Evolutionary conservation across 2,113 vertebrate species (phyloP).

Genomic region (Tapirus terrestris): DNA sequence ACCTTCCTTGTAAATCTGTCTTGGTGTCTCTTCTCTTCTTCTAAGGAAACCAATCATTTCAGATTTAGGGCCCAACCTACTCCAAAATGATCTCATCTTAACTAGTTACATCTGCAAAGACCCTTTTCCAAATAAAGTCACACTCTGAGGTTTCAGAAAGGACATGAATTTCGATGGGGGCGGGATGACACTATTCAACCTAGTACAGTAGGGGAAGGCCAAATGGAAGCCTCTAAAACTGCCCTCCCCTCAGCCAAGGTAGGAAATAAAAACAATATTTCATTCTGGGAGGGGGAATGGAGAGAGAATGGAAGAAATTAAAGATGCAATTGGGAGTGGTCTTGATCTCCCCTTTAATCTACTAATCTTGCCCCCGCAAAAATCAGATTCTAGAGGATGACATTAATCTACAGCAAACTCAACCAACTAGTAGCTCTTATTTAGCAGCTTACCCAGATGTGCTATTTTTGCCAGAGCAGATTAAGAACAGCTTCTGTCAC

Average conservation of each 20-base stretch:
- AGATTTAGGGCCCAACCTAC: neutral
- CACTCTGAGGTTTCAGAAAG: neutral
- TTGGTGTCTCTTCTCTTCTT: neutral
- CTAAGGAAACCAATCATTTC: neutral
- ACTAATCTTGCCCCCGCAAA: neutral
- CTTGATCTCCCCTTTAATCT: neutral
- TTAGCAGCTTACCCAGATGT: neutral
- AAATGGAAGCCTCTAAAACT: neutral
- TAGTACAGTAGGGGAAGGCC: neutral
- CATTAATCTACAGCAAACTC: neutral
- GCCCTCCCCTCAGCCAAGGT: neutral
- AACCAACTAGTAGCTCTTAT: neutral
- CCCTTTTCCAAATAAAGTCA: neutral
- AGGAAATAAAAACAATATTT: neutral
- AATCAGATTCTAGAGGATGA: neutral
- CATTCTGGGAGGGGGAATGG: neutral
- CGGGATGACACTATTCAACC: neutral
- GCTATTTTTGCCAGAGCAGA: neutral
- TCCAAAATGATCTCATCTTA: neutral
- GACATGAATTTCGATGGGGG: neutral
- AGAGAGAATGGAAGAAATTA: neutral
- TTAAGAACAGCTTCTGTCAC: neutral
- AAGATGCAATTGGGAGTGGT: neutral
- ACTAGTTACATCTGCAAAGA: neutral
- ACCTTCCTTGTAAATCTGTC: neutral